Evolutionary conservation across 2,888 invertebrate species (phyloP), one percentile per base, ranked within the genome.

Genomic region (Oithona nana): DNA sequence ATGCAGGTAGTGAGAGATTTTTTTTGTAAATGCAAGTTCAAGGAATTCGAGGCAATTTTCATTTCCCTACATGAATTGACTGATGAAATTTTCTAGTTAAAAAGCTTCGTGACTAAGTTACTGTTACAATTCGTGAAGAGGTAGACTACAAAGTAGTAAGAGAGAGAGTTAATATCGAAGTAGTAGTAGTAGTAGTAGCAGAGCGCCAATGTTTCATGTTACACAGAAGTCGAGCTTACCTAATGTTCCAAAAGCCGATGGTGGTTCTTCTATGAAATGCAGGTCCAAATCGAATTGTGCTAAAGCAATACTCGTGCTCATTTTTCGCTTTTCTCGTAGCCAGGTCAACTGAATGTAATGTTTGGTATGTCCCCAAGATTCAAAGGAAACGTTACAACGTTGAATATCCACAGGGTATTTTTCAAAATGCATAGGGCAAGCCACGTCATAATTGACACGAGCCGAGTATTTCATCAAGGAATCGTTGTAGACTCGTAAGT

Each of bases 361-460:
- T 20, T 54, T 24, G 2, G 54, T 54, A 11, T 54, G 26, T 3
- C 54, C 26, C 54, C 54, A 54, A 4, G 24, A 24, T 26, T 54
- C 54, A 26, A 54, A 54, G 54, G 13, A 16, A 16, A 54, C 26
- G 54, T 54, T 26, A 11, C 54, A 54, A 20, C 22, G 13, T 26
- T 54, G 54, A 6, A 26, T 54, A 26, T 54, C 54, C 54, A 54
- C 54, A 26, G 54, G 54, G 24, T 54, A 54, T 16, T 54, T 26
- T 54, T 54, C 54, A 54, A 54, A 54, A 26, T 26, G 22, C 54
- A 54, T 54, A 26, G 22, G 54, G 26, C 54, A 54, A 26, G 26
- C 24, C 54, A 54, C 26, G 54, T 54, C 54, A 11, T 54, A 54
- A 22, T 54, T 54, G 54, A 54, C 54, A 16, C 54, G 54, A 20